Base-by-base conservation (phyloP, 2,113 vertebrate genomes). In the Otolemur garnettii region DNA sequence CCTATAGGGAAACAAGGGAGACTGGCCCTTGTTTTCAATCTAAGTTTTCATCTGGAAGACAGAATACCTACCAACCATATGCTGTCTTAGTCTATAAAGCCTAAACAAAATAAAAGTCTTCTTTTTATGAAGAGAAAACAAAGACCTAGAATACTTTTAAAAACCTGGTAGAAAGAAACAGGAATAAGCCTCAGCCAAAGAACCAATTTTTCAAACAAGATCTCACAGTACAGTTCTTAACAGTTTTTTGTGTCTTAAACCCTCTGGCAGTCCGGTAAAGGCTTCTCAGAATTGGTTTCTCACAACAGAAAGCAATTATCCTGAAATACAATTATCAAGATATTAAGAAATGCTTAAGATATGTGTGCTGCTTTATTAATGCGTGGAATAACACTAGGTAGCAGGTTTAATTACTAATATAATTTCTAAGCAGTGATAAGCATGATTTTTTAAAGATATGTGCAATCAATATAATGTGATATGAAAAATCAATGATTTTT, bases 261-360 rank as follows among this genome's bases (percentile, higher is more conserved):
- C 35, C 79, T 59, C 33, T 30, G 28, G 50, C 33, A 95, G 11
- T 87, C 66, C 72, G 14, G 57, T 38, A 38, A 74, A n/a, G 13
- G 24, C 33, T 21, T 78, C 81, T 57, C 19, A 50, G 33, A 64
- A 88, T 28, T 64, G 66, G 33, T 26, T 87, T 74, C 71, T 69
- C 60, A 69, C 22, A 50, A 62, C 50, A 45, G 62, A 90, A 83
- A 82, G n/a, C 60, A 90, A 50, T 68, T 68, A 87, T 13, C 93
- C 6, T 14, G 69, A 87, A 78, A 95, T 10, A 75, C 2, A 96
- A 83, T 82, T 45, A 92, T 83, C 55, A 79, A 71, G 74, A 87
- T 42, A 59, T 33, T 50, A 59, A 62, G 57, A 91, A 59, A 82
- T 53, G 33, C 45, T 83, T 13, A 10, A 35, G 64, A 17, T 87